These are phyloP conservation scores for Iphiclides podalirius DNA, from an alignment of 2,888 invertebrate species.

Conservation along the genomic window DNA sequence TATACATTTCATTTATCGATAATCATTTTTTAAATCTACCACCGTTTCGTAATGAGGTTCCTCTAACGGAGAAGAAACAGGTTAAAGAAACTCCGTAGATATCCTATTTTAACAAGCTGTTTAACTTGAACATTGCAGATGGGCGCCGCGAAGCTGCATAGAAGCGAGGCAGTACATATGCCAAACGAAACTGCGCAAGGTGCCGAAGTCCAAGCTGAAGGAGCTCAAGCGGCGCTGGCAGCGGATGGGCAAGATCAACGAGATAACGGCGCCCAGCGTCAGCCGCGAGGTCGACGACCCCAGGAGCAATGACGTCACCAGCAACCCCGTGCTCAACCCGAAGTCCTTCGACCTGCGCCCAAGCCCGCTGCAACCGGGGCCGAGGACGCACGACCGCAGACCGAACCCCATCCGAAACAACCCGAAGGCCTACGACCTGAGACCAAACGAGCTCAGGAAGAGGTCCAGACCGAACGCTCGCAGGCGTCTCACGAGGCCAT, in stretches of 20 bases:
- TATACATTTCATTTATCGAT: too few relatives aligned
- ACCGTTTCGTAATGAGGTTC: too few relatives aligned
- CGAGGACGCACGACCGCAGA: constrained; percentile 34
- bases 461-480: constrained; percentile 45
- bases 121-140: too few relatives aligned
- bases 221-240: constrained; percentile 70
- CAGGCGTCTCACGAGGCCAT: constrained; percentile 60
- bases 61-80: too few relatives aligned
- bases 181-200: constrained; percentile 81
- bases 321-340: constrained; percentile 51
- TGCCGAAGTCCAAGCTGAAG: constrained; percentile 68
- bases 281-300: constrained; percentile 61
- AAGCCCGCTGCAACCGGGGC: too few relatives aligned
- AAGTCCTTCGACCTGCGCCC: constrained; percentile 63
- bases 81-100: too few relatives aligned
- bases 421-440: constrained; percentile 37
- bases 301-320: constrained; percentile 56
- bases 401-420: constrained; percentile 35
- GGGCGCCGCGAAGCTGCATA: constrained; percentile 84
- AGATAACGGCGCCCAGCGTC: constrained; percentile 70
- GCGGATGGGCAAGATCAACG: constrained; percentile 75
- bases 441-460: constrained; percentile 56
- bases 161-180: constrained; percentile 85
- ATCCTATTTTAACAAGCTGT: too few relatives aligned
- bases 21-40: too few relatives aligned